A percentile compares a stretch with the other conserved stretches of the same genome.
Conservation (phyloP, 2,113 vertebrate species). For the Phodopus roborovskii region DNA sequence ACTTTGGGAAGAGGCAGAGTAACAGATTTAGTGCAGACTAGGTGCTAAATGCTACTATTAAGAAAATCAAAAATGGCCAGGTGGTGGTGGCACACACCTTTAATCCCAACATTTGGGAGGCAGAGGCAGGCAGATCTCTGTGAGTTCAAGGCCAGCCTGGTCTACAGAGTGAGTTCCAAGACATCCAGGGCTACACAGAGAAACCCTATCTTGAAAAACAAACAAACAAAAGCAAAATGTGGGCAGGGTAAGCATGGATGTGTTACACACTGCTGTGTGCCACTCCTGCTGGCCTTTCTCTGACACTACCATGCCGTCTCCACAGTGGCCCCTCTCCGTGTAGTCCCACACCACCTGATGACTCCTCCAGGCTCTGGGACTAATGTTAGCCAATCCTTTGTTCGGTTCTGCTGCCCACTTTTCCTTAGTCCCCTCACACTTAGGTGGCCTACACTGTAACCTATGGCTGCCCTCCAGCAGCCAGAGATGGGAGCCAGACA, state of each 20-base stretch:
- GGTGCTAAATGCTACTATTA: not conserved
- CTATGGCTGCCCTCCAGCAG: not conserved
- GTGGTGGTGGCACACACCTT: not conserved
- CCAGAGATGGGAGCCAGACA: not conserved
- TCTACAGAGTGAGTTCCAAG: not conserved
- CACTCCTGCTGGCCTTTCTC: not conserved
- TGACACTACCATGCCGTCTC: not conserved
- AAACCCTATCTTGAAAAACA: not conserved
- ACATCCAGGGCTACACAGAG: not conserved
- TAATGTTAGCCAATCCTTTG: not conserved
- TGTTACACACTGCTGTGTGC: fast-evolving
- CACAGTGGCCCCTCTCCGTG: not conserved
- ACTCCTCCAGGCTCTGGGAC: not conserved
- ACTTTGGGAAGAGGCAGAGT: fast-evolving
- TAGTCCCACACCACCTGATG: fast-evolving
- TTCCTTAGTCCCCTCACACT: not conserved
- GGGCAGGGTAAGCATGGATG: not conserved
- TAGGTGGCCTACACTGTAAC: not conserved
- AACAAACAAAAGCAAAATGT: not conserved
- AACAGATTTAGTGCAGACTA: not conserved
- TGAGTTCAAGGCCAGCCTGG: not conserved
- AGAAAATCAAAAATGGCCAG: not conserved
- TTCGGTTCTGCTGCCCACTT: not conserved
- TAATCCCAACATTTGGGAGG: not conserved
- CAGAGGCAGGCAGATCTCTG: not conserved